Evolutionary conservation across 2,888 invertebrate species (phyloP).

Genomic region (Xanthia icteritia): DNA sequence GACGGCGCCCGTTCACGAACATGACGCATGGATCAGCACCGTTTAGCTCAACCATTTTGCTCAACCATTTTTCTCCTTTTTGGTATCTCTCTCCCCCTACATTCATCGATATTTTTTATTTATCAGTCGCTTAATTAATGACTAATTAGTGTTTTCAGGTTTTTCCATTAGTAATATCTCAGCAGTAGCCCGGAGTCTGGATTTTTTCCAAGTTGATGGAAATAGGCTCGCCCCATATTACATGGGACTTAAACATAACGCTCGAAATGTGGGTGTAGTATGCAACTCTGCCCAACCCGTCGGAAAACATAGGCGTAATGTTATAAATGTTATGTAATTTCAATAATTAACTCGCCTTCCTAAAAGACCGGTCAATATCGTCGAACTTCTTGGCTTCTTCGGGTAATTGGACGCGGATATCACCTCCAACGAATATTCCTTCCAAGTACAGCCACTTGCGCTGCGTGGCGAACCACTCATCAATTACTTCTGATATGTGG

Average conservation of each 20-base stretch:
- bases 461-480: slow-evolving; percentile 96
- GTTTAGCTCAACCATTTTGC: no score
- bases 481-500: slow-evolving; percentile 95
- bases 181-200: no score
- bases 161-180: neutral
- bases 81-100: neutral
- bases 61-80: no score
- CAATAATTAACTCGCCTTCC: slow-evolving; percentile 88
- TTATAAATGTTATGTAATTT: neutral
- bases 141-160: no score
- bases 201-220: no score
- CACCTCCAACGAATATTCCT: slow-evolving; percentile 97
- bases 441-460: slow-evolving; percentile 98
- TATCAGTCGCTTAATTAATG: neutral
- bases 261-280: neutral
- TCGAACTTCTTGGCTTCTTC: slow-evolving; percentile 98
- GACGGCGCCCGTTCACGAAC: no score
- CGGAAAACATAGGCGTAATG: neutral
- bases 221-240: neutral
- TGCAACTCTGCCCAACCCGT: no score
- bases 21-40: no score
- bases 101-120: neutral
- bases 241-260: neutral
- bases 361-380: slow-evolving; percentile 95
- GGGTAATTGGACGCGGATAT: slow-evolving; percentile 96